Evolutionary conservation across 2,113 vertebrate genomes (phyloP).

Genomic region (Naja naja): DNA sequence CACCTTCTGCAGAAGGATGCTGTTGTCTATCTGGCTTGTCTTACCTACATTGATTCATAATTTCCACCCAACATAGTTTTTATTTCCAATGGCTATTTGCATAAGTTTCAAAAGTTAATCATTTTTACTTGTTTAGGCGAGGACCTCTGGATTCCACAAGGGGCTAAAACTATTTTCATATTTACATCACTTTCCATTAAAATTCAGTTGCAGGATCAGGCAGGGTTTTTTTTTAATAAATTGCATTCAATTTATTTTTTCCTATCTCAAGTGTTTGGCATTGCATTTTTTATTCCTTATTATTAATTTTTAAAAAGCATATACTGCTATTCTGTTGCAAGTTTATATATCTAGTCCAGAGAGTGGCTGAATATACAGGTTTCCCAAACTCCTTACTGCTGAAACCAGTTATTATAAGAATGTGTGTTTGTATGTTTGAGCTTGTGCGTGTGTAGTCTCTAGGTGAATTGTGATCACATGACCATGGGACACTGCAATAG

Average conservation of each 20-base stretch:
- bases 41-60: neutral
- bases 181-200: neutral
- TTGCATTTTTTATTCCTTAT: neutral
- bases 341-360: neutral
- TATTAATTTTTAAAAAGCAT: neutral
- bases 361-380: neutral
- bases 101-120: neutral
- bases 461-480: neutral
- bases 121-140: neutral
- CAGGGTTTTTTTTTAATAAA: neutral
- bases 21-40: neutral
- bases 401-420: neutral
- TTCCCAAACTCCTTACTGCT: neutral
- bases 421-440: too few relatives aligned
- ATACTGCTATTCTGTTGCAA: neutral
- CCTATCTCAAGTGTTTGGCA: neutral
- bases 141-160: neutral
- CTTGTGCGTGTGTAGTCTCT: neutral
- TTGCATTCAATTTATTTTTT: neutral
- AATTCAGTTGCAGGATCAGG: neutral
- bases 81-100: neutral
- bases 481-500: too few relatives aligned
- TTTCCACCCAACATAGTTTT: neutral
- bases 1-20: neutral
- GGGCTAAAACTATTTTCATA: neutral